Evolutionary conservation across 2,113 vertebrate genomes (phyloP).

Genomic region (Centropus unirufus): DNA sequence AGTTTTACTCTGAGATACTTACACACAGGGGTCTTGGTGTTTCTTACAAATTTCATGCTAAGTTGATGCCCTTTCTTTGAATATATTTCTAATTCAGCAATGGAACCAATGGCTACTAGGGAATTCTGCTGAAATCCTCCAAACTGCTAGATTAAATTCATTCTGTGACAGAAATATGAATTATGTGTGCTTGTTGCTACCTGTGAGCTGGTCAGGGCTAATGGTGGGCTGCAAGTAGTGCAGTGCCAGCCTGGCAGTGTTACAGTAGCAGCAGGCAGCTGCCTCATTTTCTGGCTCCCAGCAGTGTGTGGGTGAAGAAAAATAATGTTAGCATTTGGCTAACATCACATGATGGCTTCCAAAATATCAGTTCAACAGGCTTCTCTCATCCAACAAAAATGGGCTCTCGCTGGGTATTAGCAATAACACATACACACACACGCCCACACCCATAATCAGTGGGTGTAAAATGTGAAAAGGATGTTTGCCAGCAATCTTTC

Average conservation of each 20-base stretch:
- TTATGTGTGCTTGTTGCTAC: slow-evolving; percentile 3
- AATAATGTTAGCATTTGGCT: slow-evolving; percentile 37
- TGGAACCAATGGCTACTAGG: not conserved
- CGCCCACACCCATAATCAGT: not conserved
- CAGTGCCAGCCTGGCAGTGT: not conserved
- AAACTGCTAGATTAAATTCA: not conserved
- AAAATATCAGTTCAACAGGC: slow-evolving; percentile 27
- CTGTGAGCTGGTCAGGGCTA: not conserved
- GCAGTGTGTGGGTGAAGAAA: slow-evolving; percentile 19
- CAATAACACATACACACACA: not conserved
- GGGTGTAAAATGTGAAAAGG: slow-evolving; percentile 51
- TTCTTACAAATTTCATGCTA: not conserved
- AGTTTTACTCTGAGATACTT: not conserved
- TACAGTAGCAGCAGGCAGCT: not conserved
- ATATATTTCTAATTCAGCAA: not conserved
- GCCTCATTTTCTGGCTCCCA: slow-evolving; percentile 20
- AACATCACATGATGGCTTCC: slow-evolving; percentile 12
- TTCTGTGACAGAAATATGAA: not conserved
- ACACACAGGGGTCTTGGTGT: not conserved
- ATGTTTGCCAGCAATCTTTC: slow-evolving; percentile 51
- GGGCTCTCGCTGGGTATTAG: not conserved
- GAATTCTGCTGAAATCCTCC: not conserved
- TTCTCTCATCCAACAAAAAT: slow-evolving; percentile 50
- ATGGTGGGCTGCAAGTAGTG: not conserved
- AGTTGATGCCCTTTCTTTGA: not conserved